Evolutionary conservation across 35 echinoderm and acorn worm species (phyloP).

Genomic region (Anneissia japonica): DNA sequence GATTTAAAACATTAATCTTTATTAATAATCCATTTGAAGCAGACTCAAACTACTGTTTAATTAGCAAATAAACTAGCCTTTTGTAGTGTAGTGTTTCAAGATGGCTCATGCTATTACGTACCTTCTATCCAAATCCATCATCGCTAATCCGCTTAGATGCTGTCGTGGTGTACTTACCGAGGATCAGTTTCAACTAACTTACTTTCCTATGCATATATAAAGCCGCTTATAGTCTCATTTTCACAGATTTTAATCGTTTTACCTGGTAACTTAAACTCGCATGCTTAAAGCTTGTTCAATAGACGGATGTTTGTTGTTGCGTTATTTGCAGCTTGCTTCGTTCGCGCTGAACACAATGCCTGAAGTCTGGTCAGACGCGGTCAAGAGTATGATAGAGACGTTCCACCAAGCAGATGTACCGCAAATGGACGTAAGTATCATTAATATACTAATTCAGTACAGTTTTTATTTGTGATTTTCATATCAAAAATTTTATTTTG

Average conservation of each 20-base stretch:
- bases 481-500: too few relatives aligned
- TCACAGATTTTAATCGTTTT: not conserved
- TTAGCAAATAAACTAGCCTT: not conserved
- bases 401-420: constrained; percentile 71
- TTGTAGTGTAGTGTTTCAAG: not conserved
- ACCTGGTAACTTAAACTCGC: not conserved
- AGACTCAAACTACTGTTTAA: not conserved
- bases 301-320: not conserved
- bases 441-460: too few relatives aligned
- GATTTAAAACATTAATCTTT: not conserved
- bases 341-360: constrained; percentile 87
- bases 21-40: not conserved
- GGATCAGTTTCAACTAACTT: not conserved
- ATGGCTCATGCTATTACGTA: not conserved
- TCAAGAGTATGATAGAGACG: constrained; percentile 85
- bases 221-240: not conserved
- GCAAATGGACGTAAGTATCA: constrained; percentile 69
- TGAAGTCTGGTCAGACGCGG: constrained; percentile 88
- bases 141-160: not conserved
- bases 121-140: not conserved
- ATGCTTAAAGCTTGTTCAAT: not conserved
- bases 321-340: constrained; percentile 57
- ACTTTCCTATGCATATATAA: not conserved
- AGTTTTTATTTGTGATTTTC: too few relatives aligned
- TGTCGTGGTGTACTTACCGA: not conserved